Percentiles rank a stretch among this genome's conserved stretches.
These are phyloP conservation scores for Agrypnia vestita DNA, from an alignment of 1,140 invertebrate genomes.

Conservation along the genomic window DNA sequence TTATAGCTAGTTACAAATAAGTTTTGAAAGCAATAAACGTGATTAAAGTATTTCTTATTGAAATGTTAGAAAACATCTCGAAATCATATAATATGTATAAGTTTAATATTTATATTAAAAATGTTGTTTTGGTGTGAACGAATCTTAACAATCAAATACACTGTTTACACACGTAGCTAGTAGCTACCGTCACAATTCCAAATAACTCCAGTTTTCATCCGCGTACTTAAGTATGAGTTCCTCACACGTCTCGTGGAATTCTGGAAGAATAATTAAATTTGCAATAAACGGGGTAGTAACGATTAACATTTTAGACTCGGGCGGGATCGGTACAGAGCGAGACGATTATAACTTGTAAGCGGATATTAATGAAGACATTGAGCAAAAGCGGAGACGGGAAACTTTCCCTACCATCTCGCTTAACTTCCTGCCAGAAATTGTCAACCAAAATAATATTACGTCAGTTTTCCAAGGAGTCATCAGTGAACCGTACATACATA, in stretches of 20 bases:
- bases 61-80: too few relatives aligned
- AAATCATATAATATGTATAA: too few relatives aligned
- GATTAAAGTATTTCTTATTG: too few relatives aligned
- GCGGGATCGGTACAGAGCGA: slow-evolving; percentile 27
- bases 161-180: background rate
- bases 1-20: too few relatives aligned
- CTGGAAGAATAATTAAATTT: slow-evolving; percentile 43
- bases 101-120: too few relatives aligned
- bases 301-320: slow-evolving; percentile 41
- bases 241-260: background rate
- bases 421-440: slow-evolving; percentile 29
- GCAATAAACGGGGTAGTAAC: slow-evolving; percentile 38
- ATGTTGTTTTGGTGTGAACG: too few relatives aligned
- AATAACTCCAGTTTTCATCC: slow-evolving; percentile 16
- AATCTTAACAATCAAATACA: background rate
- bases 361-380: slow-evolving; percentile 52
- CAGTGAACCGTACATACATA: too few relatives aligned
- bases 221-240: too few relatives aligned
- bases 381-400: slow-evolving; percentile 26
- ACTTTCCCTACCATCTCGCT: slow-evolving; percentile 32
- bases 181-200: too few relatives aligned
- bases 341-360: slow-evolving; percentile 51
- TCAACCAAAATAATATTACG: slow-evolving; percentile 13
- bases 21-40: too few relatives aligned
- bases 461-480: too few relatives aligned